A percentile compares a stretch with the other conserved stretches of the same genome.
phyloP scores from a whole-genome alignment of 2,888 invertebrate genomes.

The Lasius fuliginosus region DNA sequence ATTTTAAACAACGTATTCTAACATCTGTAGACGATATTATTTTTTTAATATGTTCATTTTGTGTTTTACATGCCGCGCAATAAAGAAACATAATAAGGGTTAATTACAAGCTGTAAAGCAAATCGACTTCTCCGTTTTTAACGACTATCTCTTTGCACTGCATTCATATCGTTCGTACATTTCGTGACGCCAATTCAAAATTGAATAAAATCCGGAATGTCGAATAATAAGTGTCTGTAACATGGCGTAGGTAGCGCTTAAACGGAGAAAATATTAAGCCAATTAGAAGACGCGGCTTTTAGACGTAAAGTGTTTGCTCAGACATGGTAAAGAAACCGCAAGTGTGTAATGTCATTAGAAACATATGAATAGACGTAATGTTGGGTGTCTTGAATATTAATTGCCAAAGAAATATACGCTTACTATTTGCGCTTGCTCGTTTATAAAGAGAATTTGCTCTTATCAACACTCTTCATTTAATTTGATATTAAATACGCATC shows the following conservation, averaged over 20 bases:
- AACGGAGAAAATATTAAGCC: constrained; percentile 39
- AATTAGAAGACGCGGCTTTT: constrained; percentile 39
- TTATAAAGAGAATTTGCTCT: constrained; percentile 15
- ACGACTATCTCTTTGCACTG: background rate
- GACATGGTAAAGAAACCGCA: constrained; percentile 47
- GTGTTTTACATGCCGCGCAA: background rate
- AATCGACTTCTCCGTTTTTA: background rate
- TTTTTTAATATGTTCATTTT: background rate
- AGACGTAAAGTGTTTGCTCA: constrained; percentile 46
- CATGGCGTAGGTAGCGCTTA: constrained; percentile 6
- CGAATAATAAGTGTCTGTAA: constrained; percentile 2
- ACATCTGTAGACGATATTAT: background rate
- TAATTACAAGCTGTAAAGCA: background rate
- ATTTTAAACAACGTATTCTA: background rate
- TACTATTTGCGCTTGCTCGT: background rate
- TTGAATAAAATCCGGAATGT: constrained; percentile 26
- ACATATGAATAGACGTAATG: constrained; percentile 40
- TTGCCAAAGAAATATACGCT: constrained; percentile 26
- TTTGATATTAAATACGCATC: background rate
- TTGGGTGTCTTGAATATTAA: constrained; percentile 35
- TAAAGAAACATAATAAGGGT: background rate
- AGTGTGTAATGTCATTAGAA: constrained; percentile 44
- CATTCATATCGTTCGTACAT: background rate
- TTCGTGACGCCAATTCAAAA: background rate
- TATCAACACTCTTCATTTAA: background rate